Evolutionary conservation across 2,888 invertebrate genomes (phyloP), one percentile per base, ranked within the genome.

Genomic region (Cosmorhoe ocellata): DNA sequence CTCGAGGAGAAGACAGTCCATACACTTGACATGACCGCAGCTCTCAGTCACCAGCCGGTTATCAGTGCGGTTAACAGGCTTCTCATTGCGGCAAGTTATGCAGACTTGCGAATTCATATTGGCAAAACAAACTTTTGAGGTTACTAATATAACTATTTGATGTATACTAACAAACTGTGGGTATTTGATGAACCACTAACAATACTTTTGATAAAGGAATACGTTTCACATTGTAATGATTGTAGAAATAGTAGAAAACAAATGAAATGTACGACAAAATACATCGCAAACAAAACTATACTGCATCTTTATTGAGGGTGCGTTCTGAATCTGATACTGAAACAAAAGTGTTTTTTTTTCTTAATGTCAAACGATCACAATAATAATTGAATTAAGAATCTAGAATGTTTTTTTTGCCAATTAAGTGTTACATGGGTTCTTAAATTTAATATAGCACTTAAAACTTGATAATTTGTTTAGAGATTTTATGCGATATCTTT

Each of bases 1-100:
- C 71, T 95, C 95, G 12, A 90, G 84, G 26, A 95, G 72, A 33
- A 95, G 84, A 72, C 95, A 95, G 58, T 92, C 81, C 64, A 95
- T 92, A 76, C 95, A 95, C 80, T 95, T 95, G 46, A 90, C 90
- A 74, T 95, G 95, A 2, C 95, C 95, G 77, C 95, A 95, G 39
- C 90, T 91, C 73, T 95, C 95, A 41, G 93, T 93, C 10, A 95
- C 93, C 45, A 95, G 80, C 44, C 95, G 89, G 66, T 92, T 93
- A 50, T 89, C 80, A 4, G 93, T 91, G 33, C 81, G 77, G 64
- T 92, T 91, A 28, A 92, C 85, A 46, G 82, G 67, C 64, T 91
- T 91, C 49, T 90, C 84, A 71, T 91, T 91, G 34, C 81, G 84
- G 70, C 94, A 94, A 73, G 92, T 93, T 30, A 92, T 91, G 75